Evolutionary conservation across 2,797 vertebrate genomes (phyloP).

Genomic region (Scomberomorus guttatus): DNA sequence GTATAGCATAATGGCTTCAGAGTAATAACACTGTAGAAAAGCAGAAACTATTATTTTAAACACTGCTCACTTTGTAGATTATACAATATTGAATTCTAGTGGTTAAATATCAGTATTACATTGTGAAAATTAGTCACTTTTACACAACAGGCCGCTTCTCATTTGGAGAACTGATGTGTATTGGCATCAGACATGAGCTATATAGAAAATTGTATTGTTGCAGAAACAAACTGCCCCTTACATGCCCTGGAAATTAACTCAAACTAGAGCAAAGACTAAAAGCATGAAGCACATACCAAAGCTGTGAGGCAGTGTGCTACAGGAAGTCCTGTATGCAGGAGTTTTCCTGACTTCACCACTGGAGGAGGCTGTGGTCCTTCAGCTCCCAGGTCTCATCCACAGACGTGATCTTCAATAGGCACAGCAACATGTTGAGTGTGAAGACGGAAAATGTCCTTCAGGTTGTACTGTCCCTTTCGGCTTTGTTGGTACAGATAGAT

Average conservation of each 20-base stretch:
- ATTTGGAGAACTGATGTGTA: background rate
- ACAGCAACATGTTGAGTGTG: no score
- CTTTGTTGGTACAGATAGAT: no score
- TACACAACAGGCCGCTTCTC: background rate
- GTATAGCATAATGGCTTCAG: no score
- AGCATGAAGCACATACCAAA: conserved; percentile 15
- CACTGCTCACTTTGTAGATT: no score
- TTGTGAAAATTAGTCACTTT: background rate
- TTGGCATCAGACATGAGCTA: background rate
- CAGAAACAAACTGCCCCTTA: background rate
- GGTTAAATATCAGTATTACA: background rate
- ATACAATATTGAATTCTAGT: background rate
- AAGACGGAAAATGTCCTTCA: no score
- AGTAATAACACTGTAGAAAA: no score
- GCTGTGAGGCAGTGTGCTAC: conserved; percentile 21
- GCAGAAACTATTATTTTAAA: no score
- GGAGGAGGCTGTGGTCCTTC: conserved; percentile 48
- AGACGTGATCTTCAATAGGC: no score
- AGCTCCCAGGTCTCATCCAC: conserved; percentile 69
- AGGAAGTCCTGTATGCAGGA: background rate
- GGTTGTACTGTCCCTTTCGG: no score
- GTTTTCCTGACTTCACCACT: conserved; percentile 35
- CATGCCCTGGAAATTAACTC: background rate
- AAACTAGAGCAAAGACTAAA: conserved; percentile 17
- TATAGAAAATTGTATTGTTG: background rate